Conservation (phyloP, 2,113 vertebrate genomes). For the Callionymus lyra region DNA sequence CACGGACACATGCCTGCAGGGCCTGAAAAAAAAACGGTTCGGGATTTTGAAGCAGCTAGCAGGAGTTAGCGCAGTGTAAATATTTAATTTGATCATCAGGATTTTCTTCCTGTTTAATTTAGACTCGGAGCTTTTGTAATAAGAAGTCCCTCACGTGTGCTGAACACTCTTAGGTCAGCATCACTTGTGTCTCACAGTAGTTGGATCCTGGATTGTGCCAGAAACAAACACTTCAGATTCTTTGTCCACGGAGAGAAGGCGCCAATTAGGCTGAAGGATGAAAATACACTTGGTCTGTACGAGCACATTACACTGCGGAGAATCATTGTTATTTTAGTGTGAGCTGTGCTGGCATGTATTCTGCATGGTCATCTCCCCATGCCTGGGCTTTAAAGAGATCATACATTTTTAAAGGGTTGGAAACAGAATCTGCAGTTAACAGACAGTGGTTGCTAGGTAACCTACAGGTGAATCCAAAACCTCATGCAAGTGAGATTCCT, state of each 20-base stretch:
- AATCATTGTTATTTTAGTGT: neutral
- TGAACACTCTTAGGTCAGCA: too few species aligned
- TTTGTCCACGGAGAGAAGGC: conserved; percentile 28
- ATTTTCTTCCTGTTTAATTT: too few species aligned
- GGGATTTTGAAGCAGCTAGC: too few species aligned
- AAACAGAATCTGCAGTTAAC: conserved; percentile 75
- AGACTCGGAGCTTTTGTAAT: too few species aligned
- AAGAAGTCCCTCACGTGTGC: conserved; percentile 64
- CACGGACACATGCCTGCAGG: conserved; percentile 67
- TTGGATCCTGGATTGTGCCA: conserved; percentile 65
- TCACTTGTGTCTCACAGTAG: too few species aligned
- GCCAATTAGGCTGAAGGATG: conserved; percentile 62
- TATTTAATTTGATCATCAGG: too few species aligned
- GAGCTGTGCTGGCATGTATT: conserved; percentile 6
- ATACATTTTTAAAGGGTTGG: conserved; percentile 84
- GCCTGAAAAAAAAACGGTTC: conserved; percentile 42
- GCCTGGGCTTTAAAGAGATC: conserved; percentile 31
- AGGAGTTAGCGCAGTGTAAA: too few species aligned
- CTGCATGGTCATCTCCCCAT: conserved; percentile 49
- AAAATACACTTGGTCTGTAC: neutral
- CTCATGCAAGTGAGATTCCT: conserved; percentile 35
- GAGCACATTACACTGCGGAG: neutral
- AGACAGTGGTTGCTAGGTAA: conserved; percentile 68
- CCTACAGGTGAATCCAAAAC: conserved; percentile 53
- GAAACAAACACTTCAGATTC: conserved; percentile 39